Base-by-base conservation (phyloP, 92 coral and sea anemone genomes). In the Porites divaricata region DNA sequence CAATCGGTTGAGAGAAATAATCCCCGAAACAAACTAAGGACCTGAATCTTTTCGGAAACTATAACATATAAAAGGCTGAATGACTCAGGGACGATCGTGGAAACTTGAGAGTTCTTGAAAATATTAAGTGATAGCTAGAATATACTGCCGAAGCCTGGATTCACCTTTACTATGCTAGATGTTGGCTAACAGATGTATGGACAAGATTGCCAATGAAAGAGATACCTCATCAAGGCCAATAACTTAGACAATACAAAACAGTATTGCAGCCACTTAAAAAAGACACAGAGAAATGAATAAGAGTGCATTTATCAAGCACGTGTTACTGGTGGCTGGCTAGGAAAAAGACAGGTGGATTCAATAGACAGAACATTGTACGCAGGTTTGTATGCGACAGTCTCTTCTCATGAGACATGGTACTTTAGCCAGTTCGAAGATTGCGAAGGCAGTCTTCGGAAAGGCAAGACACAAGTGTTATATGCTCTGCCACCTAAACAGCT, bases 281-380 rank as follows among this genome's bases (percentile, higher is more conserved):
- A 80, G 54, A 57, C 57, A 57, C 57, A 73, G 35, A 51, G 17
- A n/a, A 16, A 57, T 45, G 63, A 52, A 61, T 68, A 72, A 63
- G 10, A 72, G 50, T 61, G 62, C 35, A 56, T 24, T 61, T 69
- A n/a, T 62, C 1, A 59, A 59, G 56, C 86, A 82, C 86, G 86
- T 82, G 86, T 72, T 82, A 48, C 86, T 21, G 86, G 86, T 82
- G 86, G 72, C 17, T 16, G 63, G 76, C 25, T 56, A 21, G 35
- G 28, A 35, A 35, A 35, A 35, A 35, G 45, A 5, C 45, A 35
- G 45, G 45, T 35, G 45, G 45, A 35, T 35, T 35, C 45, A 35
- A 35, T 35, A 35, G 45, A 35, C 45, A 35, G 45, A 35, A 35
- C 45, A 35, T 35, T 35, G 45, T 35, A 35, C 45, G 45, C 3